Conservation (phyloP, 2,888 invertebrate genomes). For the Nomada fucata region DNA sequence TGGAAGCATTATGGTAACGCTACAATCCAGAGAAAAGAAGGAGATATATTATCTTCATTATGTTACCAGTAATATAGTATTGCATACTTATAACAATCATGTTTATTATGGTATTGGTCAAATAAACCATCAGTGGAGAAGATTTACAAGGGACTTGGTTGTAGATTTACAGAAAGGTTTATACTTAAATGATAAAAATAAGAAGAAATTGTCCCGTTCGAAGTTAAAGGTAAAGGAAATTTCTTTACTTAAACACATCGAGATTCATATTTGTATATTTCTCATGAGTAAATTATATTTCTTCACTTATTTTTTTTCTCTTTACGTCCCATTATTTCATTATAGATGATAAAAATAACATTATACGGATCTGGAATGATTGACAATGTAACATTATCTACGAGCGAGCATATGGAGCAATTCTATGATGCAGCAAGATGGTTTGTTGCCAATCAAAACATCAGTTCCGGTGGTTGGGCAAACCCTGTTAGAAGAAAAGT, state of each 20-base stretch:
- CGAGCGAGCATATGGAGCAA: constrained; percentile 94
- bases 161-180: constrained; percentile 97
- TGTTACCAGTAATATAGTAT: constrained; percentile 89
- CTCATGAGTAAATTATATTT: not conserved
- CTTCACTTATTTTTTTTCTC: not conserved
- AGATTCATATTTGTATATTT: not conserved
- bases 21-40: constrained; percentile 91
- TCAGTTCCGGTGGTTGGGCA: constrained; percentile 95
- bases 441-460: constrained; percentile 95
- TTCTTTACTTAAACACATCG: no score
- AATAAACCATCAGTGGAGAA: constrained; percentile 88
- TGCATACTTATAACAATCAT: constrained; percentile 90
- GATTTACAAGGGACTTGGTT: constrained; percentile 93
- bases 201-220: constrained; percentile 89
- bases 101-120: constrained; percentile 94
- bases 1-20: constrained; percentile 91
- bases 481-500: constrained; percentile 93
- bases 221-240: constrained; percentile 87
- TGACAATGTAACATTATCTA: constrained; percentile 91
- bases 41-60: constrained; percentile 93
- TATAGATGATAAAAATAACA: constrained; percentile 87
- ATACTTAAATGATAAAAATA: constrained; percentile 88
- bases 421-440: constrained; percentile 97
- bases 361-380: constrained; percentile 90
- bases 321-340: not conserved